A percentile compares a stretch with the other conserved stretches of the same genome.
phyloP scores from a whole-genome alignment of 2,113 vertebrate species.

The Pogonocichla stellata region DNA sequence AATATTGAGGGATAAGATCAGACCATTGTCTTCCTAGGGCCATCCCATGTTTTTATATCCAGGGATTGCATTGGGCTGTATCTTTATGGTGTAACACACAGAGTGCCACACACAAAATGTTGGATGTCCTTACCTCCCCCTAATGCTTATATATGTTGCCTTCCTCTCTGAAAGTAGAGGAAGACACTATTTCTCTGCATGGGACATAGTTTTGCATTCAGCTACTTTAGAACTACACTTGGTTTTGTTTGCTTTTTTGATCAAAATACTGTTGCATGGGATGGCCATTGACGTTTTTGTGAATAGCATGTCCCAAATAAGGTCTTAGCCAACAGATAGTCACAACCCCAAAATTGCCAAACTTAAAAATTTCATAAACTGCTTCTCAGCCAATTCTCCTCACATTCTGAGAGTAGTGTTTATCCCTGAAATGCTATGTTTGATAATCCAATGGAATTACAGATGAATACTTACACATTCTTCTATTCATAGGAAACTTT shows the following conservation, averaged over 20 bases:
- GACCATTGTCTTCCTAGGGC: background rate
- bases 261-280: background rate
- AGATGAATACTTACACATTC: background rate
- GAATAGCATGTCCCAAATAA: background rate
- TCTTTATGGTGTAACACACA: background rate
- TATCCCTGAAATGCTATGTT: background rate
- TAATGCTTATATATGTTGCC: background rate
- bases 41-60: background rate
- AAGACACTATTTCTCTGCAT: background rate
- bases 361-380: background rate
- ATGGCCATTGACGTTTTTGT: background rate
- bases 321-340: background rate
- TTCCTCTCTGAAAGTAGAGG: background rate
- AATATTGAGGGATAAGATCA: background rate
- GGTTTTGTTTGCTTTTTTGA: background rate
- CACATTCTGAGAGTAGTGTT: background rate
- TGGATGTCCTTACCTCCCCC: accelerated
- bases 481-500: background rate
- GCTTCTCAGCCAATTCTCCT: background rate
- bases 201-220: background rate
- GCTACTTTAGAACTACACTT: background rate
- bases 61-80: background rate
- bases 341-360: background rate
- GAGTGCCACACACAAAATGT: too few species aligned
- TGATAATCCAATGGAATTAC: background rate